These are phyloP conservation scores for Drosophila quadrilineata DNA, from an alignment of 1,140 invertebrate species.

Conservation along the genomic window DNA sequence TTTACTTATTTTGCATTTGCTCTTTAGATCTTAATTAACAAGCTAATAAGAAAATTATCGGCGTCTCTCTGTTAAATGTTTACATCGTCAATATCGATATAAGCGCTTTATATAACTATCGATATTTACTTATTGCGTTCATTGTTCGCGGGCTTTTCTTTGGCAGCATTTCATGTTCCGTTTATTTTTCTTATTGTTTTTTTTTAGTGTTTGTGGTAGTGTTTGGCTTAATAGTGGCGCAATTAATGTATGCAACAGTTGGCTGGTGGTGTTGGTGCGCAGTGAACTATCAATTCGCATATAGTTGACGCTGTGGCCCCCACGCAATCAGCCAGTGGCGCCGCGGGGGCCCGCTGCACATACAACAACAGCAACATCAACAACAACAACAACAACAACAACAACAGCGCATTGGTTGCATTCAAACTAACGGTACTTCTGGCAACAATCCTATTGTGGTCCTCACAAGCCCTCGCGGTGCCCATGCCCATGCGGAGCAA, in stretches of 20 bases:
- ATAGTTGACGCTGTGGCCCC: conserved; percentile 79
- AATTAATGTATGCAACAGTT: conserved; percentile 1
- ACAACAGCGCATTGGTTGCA: conserved; percentile 59
- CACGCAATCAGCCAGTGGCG: conserved; percentile 79
- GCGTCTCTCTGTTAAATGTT: no score
- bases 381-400: no score
- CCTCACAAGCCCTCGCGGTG: conserved; percentile 77
- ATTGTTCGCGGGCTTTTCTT: no score
- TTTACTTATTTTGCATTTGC: no score
- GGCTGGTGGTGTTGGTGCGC: conserved; percentile 2
- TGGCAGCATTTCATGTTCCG: no score
- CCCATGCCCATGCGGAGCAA: conserved; percentile 42
- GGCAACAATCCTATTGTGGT: conserved; percentile 61
- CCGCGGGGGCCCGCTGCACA: conserved; percentile 80
- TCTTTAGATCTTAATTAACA: no score
- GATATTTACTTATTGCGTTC: no score
- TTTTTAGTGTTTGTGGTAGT: background rate
- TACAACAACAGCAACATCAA: no score
- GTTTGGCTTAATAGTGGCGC: background rate
- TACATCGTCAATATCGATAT: no score
- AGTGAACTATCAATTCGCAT: conserved; percentile 66
- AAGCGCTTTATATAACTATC: no score
- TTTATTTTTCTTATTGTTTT: background rate
- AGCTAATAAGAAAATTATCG: no score
- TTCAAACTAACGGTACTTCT: conserved; percentile 51